Evolutionary conservation across 35 echinoderm and acorn worm genomes (phyloP), one percentile per base, ranked within the genome.

Genomic region (Ptychodera flava): DNA sequence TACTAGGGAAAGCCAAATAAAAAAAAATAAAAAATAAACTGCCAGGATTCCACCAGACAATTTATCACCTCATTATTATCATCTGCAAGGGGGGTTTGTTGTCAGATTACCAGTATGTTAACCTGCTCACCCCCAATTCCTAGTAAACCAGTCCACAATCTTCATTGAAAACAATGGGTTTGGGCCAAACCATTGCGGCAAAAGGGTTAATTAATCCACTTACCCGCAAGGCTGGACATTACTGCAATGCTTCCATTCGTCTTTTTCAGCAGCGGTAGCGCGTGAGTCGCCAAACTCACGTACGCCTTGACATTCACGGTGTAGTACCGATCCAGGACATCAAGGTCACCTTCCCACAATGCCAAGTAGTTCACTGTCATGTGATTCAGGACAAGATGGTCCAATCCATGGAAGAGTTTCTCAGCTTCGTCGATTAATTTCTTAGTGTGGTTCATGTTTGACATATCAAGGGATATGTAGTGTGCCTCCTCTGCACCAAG

Each of bases 321-420:
- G 45, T 64, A 64, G 45, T 12, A 12, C 6, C 22, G 6, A 22
- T 64, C 45, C 6, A 64, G 45, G 45, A 12, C 6, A 64, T 97
- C 90, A 85, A 87, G 78, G 22, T 93, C 87, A 1, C 87, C 90
- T 1, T 92, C 76, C 95, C 95, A 97, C 29, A 92, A 78, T 28
- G 80, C 38, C n/a, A 92, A 64, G 78, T 92, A 87, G 81, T 86
- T 92, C 28, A 30, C 88, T 16, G 89, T 86, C 31, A 97, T 94
- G 85, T 97, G 95, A 77, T 97, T 97, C 28, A 97, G 84, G 22
- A 97, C 86, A 22, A 97, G 92, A 80, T 94, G 89, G 36, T 97
- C 95, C 0, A 97, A 81, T 84, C 92, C 95, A 33, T 90, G 87
- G 36, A 97, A 92, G 15, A 78, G 84, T 31, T 32, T 90, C 86